phyloP scores from a whole-genome alignment of 2,888 invertebrate species.

The Elysia crispata region DNA sequence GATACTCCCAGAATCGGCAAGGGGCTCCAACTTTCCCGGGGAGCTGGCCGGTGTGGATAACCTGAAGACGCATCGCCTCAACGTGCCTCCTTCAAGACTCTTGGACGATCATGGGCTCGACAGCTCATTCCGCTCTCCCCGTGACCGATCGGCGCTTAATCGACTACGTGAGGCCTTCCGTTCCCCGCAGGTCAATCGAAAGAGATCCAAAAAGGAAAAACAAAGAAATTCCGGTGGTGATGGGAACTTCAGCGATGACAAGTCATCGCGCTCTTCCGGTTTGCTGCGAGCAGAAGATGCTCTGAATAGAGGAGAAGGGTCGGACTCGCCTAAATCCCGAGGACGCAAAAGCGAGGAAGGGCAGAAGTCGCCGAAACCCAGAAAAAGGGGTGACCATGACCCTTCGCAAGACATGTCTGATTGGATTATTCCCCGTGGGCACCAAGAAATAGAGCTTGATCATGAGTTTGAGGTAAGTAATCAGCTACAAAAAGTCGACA shows the following conservation, averaged over 20 bases:
- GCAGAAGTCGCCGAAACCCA: background rate
- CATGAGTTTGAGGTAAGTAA: conserved; percentile 47
- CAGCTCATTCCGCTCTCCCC: background rate
- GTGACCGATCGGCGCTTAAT: conserved; percentile 11
- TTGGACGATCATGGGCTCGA: background rate
- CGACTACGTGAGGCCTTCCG: conserved; percentile 23
- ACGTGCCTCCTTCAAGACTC: background rate
- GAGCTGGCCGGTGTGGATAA: conserved; percentile 42
- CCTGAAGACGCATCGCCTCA: background rate
- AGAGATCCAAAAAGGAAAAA: conserved; percentile 22
- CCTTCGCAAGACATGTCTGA: conserved; percentile 19
- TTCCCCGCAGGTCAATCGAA: conserved; percentile 36
- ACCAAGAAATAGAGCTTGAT: conserved; percentile 14
- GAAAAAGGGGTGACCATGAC: conserved; percentile 17
- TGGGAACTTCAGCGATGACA: background rate
- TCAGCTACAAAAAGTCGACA: no score
- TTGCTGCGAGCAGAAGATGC: background rate
- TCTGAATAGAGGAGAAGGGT: no score
- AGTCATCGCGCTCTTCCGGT: background rate
- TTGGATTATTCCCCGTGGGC: conserved; percentile 25
- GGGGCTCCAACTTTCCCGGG: conserved; percentile 42
- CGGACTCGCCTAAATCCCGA: background rate
- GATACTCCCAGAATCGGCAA: conserved; percentile 28
- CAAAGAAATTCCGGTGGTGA: background rate
- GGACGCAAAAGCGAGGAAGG: background rate